Percentiles rank a stretch among this genome's conserved stretches.
phyloP scores from a whole-genome alignment of 2,888 invertebrate species.

The Agonopterix subpropinquella region DNA sequence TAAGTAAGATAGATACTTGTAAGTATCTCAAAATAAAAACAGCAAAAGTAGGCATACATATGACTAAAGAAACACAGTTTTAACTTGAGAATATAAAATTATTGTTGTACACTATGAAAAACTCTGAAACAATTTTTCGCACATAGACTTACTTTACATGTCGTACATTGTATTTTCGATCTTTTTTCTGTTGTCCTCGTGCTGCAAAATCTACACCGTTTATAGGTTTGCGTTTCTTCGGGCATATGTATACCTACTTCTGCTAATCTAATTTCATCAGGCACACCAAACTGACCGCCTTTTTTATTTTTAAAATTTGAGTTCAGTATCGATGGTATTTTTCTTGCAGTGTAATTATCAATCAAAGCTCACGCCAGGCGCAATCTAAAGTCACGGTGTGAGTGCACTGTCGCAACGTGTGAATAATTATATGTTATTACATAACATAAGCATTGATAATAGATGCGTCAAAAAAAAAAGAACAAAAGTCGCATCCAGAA shows the following conservation, averaged over 20 bases:
- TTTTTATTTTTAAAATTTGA: constrained; percentile 12
- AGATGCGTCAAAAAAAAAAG: constrained; percentile 21
- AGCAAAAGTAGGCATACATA: too few relatives aligned
- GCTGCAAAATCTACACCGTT: constrained; percentile 12
- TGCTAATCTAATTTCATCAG: constrained; percentile 10
- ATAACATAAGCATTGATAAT: constrained; percentile 17
- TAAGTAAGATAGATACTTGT: neutral
- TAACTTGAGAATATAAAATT: neutral
- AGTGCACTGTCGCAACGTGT: constrained; percentile 11
- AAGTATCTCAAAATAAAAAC: too few relatives aligned
- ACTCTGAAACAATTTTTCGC: constrained; percentile 11
- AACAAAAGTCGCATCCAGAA: constrained; percentile 29
- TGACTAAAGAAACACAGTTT: constrained; percentile 4
- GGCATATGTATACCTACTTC: constrained; percentile 13
- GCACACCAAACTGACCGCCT: constrained; percentile 10
- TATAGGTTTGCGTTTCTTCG: constrained; percentile 7
- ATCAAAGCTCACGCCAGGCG: constrained; percentile 14
- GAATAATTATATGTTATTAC: constrained; percentile 19
- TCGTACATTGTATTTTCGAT: constrained; percentile 6
- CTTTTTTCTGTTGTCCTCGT: constrained; percentile 8
- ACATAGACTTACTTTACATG: constrained; percentile 13
- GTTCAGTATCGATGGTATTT: constrained; percentile 7
- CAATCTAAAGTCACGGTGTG: constrained; percentile 15
- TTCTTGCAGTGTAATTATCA: constrained; percentile 6
- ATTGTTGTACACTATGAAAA: constrained; percentile 12